Evolutionary conservation across 2,797 vertebrate species (phyloP).

Genomic region (Cyprinella venusta): DNA sequence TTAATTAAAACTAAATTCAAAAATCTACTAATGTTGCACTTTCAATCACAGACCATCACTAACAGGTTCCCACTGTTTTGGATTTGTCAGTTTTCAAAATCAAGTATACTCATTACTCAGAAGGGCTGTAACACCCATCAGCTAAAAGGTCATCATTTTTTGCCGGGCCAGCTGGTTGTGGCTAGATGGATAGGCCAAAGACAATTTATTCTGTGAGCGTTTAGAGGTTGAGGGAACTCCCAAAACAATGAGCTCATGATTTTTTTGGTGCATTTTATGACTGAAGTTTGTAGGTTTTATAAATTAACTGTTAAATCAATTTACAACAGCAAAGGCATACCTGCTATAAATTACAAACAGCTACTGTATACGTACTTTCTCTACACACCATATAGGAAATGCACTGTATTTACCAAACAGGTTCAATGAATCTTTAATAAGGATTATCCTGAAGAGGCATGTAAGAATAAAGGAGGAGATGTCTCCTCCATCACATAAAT

Average conservation of each 20-base stretch:
- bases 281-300: not conserved
- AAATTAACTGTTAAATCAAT: conserved; percentile 7
- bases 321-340: not conserved
- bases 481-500: not conserved
- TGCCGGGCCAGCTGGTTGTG: conserved; percentile 67
- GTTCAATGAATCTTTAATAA: not conserved
- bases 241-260: conserved; percentile 14
- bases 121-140: conserved; percentile 49
- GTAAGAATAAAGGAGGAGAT: not conserved
- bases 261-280: not conserved
- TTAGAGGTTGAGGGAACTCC: not conserved
- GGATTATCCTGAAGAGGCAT: not conserved
- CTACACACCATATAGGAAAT: not conserved
- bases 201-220: conserved; percentile 49
- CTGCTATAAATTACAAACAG: conserved; percentile 2
- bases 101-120: not conserved
- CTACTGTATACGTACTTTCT: not conserved
- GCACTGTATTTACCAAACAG: not conserved
- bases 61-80: not conserved
- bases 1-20: not conserved
- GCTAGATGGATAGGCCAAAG: conserved; percentile 64
- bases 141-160: conserved; percentile 68
- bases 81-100: not conserved
- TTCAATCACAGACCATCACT: not conserved
- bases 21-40: not conserved